Evolutionary conservation across 2,797 vertebrate genomes (phyloP), one percentile per base, ranked within the genome.

Genomic region (Epinephelus coioides): DNA sequence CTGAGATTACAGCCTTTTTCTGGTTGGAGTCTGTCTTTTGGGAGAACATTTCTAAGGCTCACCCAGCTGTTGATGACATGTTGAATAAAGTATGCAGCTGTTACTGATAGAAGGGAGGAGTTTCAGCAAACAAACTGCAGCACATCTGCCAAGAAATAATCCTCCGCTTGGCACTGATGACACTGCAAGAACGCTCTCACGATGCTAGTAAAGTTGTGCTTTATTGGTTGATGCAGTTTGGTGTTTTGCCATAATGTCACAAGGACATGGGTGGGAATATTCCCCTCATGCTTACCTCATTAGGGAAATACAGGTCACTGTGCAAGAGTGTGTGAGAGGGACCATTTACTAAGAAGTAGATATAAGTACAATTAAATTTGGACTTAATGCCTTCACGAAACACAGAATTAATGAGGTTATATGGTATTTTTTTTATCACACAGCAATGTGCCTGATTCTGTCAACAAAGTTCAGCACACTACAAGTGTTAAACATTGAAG

Each of bases 51-150:
- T 81, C 23, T 60, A 14, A 47, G 21, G 34, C 83, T 77, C 76
- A 8, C 78, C 76, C 91, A 94, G 91, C 88, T 90, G 91, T 55
- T 76, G 73, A 87, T 91, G 91, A 92, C 90, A 79, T 76, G 66
- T 7, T 44, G 71, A 53, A 78, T 69, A 67, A 92, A 90, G 71
- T 71, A 93, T 92, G 91, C 50, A 72, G 27, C 81, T 78, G 67
- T 75, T 79, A 9, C 77, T 71, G 66, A 87, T 60, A 5, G 66
- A 61, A 53, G 55, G 80, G 79, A 43, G 86, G 76, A 75, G 86
- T 47, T 12, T 23, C 25, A 34, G 79, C 53, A 83, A 84, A 91
- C 78, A 85, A 80, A 76, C 82, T 71, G 83, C 66, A 59, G 67
- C 74, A 68, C 27, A 69, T 74, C 53, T 64, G 63, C 80, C 73